Evolutionary conservation across 1,140 invertebrate genomes (phyloP), one percentile per base, ranked within the genome.

Genomic region (Homarus americanus): DNA sequence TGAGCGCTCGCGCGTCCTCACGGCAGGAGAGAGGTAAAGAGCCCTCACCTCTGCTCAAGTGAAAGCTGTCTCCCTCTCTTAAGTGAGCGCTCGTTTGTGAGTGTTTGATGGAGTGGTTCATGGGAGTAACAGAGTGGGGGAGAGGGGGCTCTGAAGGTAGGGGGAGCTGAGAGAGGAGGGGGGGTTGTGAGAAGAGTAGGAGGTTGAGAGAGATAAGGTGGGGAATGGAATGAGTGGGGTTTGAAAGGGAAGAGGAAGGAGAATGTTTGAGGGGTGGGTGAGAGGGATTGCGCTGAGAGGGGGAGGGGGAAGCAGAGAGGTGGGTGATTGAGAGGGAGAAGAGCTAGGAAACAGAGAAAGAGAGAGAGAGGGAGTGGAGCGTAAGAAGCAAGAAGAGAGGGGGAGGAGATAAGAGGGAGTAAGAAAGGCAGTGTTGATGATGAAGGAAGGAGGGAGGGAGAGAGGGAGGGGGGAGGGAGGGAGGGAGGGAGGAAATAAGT

Each of bases 51-150:
- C 44, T 44, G 28, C 79, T 86, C 41, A 86, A 82, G 78, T 88
- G 87, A 72, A 36, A 49, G 53, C 38, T 76, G 41, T 41, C 32
- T 38, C 28, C 32, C 63, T 66, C 63, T 58, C 36, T 24, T 78
- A 58, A 76, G 75, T 87, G 78, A 49, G 53, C 78, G 78, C 49
- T 82, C 78, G 73, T 72, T 66, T 82, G 49, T 73, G 82, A 80
- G 87, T 88, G 66, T 80, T 80, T 82, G 78, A 82, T 72, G 87
- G 78, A 80, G 87, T 80, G 36, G 15, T 49, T 66, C 86, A 28
- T 28, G 20, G 3, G 53, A 28, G n/a, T 28, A 53, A 24, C 38
- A 38, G 63, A 76, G 73, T 41, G 58, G 28, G 28, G 49, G 73
- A 36, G 28, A 41, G 41, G 73, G 49, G 38, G 34, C 17, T 2